Evolutionary conservation across 2,888 invertebrate genomes (phyloP).

Genomic region (Scelioninae gen. 2): DNA sequence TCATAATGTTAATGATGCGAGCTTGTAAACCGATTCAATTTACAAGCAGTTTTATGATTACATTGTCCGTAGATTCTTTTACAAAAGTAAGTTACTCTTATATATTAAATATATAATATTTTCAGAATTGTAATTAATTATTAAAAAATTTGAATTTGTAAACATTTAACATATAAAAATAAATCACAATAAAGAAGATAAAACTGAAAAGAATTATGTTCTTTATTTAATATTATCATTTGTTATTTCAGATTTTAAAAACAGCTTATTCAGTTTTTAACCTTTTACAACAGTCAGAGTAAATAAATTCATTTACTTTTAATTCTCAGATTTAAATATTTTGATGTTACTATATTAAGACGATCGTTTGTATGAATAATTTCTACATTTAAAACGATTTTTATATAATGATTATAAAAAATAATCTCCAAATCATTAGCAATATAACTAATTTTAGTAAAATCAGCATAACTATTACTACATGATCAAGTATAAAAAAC

Average conservation of each 20-base stretch:
- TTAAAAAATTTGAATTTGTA: background rate
- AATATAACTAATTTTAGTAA: too few relatives aligned
- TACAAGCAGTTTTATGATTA: conserved; percentile 63
- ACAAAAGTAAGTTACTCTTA: conserved; percentile 61
- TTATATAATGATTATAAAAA: too few relatives aligned
- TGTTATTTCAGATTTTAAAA: conserved; percentile 50
- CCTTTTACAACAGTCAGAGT: conserved; percentile 38
- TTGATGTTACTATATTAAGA: too few relatives aligned
- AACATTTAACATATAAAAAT: conserved; percentile 2
- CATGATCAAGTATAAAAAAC: too few relatives aligned
- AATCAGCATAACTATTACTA: too few relatives aligned
- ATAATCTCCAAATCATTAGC: too few relatives aligned
- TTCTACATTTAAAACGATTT: too few relatives aligned
- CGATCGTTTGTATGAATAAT: too few relatives aligned
- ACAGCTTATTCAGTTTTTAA: conserved; percentile 53
- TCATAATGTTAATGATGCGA: conserved; percentile 63
- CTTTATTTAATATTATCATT: conserved; percentile 3
- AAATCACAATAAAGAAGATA: conserved; percentile 2
- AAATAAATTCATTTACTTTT: background rate
- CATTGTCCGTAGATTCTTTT: conserved; percentile 66
- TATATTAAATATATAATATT: too few relatives aligned
- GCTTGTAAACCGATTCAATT: conserved; percentile 63
- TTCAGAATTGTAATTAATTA: too few relatives aligned
- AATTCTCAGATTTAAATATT: too few relatives aligned
- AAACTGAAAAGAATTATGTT: background rate